These are phyloP conservation scores for Cephalopholis sonnerati DNA, from an alignment of 2,113 vertebrate genomes.

Conservation along the genomic window DNA sequence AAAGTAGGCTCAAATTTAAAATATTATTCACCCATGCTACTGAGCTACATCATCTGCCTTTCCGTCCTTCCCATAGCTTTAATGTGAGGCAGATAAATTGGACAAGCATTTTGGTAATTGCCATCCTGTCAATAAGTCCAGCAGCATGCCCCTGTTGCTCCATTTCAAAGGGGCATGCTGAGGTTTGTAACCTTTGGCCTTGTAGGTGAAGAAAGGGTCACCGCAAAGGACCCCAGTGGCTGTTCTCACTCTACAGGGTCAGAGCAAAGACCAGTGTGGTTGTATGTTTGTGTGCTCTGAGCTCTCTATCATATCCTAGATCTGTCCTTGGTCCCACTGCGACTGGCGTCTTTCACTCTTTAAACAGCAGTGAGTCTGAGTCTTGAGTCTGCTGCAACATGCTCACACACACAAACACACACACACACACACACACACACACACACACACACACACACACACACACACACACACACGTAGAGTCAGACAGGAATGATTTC, in stretches of 20 bases:
- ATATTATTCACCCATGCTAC: slow-evolving; percentile 8
- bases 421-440: neutral
- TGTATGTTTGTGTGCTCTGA: slow-evolving; percentile 18
- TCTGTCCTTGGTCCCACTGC: slow-evolving; percentile 59
- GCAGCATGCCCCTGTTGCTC: slow-evolving; percentile 55
- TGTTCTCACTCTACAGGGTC: slow-evolving; percentile 46
- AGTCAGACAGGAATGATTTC: slow-evolving; percentile 50
- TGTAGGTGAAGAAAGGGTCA: slow-evolving; percentile 60
- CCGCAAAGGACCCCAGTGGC: slow-evolving; percentile 50
- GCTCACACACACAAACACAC: neutral
- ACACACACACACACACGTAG: neutral
- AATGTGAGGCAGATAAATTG: slow-evolving; percentile 51
- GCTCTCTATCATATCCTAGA: slow-evolving; percentile 8
- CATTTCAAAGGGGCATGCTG: slow-evolving; percentile 72
- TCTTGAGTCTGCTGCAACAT: slow-evolving; percentile 31
- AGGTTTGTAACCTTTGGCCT: slow-evolving; percentile 74
- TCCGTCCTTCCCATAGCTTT: slow-evolving; percentile 7
- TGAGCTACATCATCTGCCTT: neutral
- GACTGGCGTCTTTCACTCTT: slow-evolving; percentile 77
- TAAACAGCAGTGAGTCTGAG: slow-evolving; percentile 75
- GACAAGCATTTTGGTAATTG: slow-evolving; percentile 53
- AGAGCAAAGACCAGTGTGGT: slow-evolving; percentile 54
- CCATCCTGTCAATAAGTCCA: slow-evolving; percentile 62
- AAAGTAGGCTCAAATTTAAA: neutral
- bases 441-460: neutral